Conservation (phyloP, 2,888 invertebrate species). For the Eilema sororculum region DNA sequence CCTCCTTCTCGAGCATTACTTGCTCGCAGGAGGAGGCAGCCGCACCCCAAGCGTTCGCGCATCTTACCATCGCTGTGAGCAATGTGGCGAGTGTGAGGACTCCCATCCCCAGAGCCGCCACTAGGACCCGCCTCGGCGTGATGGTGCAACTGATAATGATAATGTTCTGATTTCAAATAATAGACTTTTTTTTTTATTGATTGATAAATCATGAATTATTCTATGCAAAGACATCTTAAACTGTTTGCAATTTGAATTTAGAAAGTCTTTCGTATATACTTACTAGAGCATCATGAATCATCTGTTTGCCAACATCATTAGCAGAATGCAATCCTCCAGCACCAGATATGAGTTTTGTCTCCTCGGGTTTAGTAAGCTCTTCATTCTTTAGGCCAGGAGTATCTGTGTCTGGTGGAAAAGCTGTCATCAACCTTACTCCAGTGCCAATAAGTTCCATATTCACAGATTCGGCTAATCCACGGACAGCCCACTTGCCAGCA, state of each 20-base stretch:
- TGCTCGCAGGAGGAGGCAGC: too few relatives aligned
- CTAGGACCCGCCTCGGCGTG: too few relatives aligned
- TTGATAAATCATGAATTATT: neutral
- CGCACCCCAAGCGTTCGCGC: too few relatives aligned
- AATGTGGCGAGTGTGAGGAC: too few relatives aligned
- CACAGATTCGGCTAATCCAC: constrained; percentile 97
- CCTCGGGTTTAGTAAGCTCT: constrained; percentile 94
- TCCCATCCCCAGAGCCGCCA: too few relatives aligned
- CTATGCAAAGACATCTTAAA: neutral
- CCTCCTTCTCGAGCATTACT: too few relatives aligned
- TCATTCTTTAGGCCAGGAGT: constrained; percentile 98
- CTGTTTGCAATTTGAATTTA: neutral
- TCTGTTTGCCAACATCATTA: constrained; percentile 91
- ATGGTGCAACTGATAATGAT: too few relatives aligned
- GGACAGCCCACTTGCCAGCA: constrained; percentile 97
- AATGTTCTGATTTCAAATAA: too few relatives aligned
- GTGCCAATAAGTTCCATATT: constrained; percentile 96
- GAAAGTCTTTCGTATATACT: constrained; percentile 31
- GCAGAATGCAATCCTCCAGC: constrained; percentile 92
- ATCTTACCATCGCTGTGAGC: too few relatives aligned
- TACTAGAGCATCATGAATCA: constrained; percentile 94
- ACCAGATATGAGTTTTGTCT: constrained; percentile 95
- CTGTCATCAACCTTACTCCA: constrained; percentile 93
- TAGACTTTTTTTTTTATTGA: too few relatives aligned
- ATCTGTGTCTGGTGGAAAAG: constrained; percentile 98